Base-by-base conservation (phyloP, 2,797 vertebrate species). In the Silurus lanzhouensis region DNA sequence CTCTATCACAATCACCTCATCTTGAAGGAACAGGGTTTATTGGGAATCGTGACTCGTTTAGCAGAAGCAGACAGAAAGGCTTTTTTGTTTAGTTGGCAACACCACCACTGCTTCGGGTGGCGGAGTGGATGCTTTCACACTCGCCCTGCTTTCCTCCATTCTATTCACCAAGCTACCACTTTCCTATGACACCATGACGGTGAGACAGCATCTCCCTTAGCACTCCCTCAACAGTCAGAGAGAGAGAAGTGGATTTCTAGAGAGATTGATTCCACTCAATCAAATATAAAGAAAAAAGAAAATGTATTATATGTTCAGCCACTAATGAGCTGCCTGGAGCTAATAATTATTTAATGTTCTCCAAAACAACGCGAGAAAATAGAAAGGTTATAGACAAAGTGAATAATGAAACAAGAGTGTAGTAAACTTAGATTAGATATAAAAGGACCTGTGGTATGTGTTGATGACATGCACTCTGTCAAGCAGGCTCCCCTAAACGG, bases 401-500 rank as follows among this genome's bases (percentile, higher is more conserved):
- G 19, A 44, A 61, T 61, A 5, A 78, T n/a, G 8, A 31, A 58
- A 58, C 25, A 77, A 20, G 58, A 31, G 8, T 38, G 31, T 58
- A 78, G 31, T 61, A 61, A 15, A 57, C 15, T 55, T 55, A 27
- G 72, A 5, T 13, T 31, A 77, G 31, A 8, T 38, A 27, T 57
- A 76, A 76, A 31, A 57, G 52, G 52, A 76, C 48, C 61, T 61
- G 15, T 63, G 57, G 14, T 15, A 75, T 68, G 52, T 31, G 20
- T 1, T 68, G 57, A 71, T 60, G 14, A 38, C 1, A 17, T 81
- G 44, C 22, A n/a, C 19, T 86, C 6, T 25, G 70, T 70, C 63
- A 31, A n/a, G 58, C 91, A 98, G 98, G 98, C 12, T 99, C 98
- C 12, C 98, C 98, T 1, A 99, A 98, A 89, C 93, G 98, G 38